Conservation (phyloP, 2,113 vertebrate species). For the Oxygymnocypris stewartii region DNA sequence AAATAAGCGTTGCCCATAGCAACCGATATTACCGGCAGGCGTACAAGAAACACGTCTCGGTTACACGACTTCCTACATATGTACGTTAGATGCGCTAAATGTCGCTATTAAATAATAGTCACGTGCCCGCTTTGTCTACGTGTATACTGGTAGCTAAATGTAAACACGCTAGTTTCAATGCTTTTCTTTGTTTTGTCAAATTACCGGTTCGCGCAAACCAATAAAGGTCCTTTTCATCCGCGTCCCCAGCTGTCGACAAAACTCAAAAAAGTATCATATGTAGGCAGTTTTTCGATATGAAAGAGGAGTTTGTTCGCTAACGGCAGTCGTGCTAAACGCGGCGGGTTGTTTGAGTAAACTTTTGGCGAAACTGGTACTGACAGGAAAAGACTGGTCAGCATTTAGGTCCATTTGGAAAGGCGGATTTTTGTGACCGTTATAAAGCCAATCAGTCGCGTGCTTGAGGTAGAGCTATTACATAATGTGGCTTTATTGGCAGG, state of each 20-base stretch:
- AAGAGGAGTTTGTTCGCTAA: neutral
- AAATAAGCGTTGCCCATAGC: neutral
- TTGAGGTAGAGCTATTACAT: conserved; percentile 21
- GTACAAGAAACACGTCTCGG: neutral
- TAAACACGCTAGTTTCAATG: neutral
- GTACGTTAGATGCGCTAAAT: neutral
- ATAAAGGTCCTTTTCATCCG: conserved; percentile 18
- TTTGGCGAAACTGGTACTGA: neutral
- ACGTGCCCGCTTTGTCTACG: conserved; percentile 25
- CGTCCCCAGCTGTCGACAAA: conserved; percentile 1
- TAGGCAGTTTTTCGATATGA: neutral
- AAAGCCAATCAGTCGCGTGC: conserved; percentile 31
- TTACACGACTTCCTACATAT: neutral
- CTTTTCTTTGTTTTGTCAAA: neutral
- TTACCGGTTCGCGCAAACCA: neutral
- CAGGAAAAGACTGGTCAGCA: conserved; percentile 7
- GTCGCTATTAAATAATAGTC: conserved; percentile 18
- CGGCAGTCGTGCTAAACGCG: neutral
- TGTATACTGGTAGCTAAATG: neutral
- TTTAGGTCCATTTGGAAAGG: neutral
- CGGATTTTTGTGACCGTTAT: conserved; percentile 13
- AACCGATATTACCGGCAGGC: neutral
- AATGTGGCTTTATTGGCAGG: conserved; percentile 21
- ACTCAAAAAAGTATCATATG: conserved; percentile 7
- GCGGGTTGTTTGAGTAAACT: neutral